Evolutionary conservation across 2,113 vertebrate genomes (phyloP), one percentile per base, ranked within the genome.

Genomic region (Cephalophus harveyi): DNA sequence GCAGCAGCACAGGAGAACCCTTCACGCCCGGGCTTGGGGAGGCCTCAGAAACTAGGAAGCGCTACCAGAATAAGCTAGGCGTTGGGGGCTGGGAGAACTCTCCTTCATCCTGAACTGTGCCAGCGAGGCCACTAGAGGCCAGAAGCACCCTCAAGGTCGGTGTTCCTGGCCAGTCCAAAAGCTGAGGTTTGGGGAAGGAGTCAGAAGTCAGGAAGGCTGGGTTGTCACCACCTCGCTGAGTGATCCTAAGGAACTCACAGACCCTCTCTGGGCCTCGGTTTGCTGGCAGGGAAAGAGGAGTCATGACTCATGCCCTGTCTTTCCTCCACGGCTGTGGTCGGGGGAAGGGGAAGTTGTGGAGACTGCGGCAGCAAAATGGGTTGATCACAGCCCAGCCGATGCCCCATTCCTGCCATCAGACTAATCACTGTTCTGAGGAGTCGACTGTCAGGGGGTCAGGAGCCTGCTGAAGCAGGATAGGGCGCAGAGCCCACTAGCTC

Each of bases 371-470:
- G 91, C 62, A 94, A 19, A 33, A 27, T 21, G 16, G 16, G 48
- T 12, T 3, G 40, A 50, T 33, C 92, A 12, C 23, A 30, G 21
- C 23, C 54, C 12, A 33, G 82, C 55, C 16, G 43, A 46, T 14
- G 57, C 6, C 27, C 33, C 4, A 2, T 19, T 43, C 74, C 25
- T 60, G n/a, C 85, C 28, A 3, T 0, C 17, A 57, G 30, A 30
- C 9, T 5, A 62, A 48, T 5, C 33, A 64, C 30, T 64, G 60
- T 16, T 62, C n/a, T 30, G 60, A 52, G 57, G 3, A 30, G 54
- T 4, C 3, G 3, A 62, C 27, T 0, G 23, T 23, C 19, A 0
- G 19, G 43, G 6, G 2, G 40, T 12, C 9, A 33, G 59, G 28
- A 7, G 30, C 15, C 28, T 81, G 25, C 2, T 19, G 60, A 94